A percentile compares a stretch with the other conserved stretches of the same genome.
Conservation (phyloP, 2,888 invertebrate species). For the Hofmannophila pseudospretella region DNA sequence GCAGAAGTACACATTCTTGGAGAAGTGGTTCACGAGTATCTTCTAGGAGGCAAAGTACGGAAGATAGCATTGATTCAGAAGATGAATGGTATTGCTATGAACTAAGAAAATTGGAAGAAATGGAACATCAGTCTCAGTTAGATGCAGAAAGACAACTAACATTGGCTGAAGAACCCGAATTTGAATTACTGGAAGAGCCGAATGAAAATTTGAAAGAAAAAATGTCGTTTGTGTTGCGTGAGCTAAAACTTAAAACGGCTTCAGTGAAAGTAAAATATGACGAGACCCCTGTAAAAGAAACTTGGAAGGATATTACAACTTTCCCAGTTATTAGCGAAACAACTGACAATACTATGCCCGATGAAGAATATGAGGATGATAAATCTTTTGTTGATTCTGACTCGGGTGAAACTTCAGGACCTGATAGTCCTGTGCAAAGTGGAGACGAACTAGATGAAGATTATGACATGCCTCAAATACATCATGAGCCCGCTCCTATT, state of each 20-base stretch:
- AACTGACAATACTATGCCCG: constrained; percentile 42
- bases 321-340: constrained; percentile 70
- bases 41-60: constrained; percentile 92
- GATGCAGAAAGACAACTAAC: constrained; percentile 81
- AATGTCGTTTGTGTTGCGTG: constrained; percentile 88
- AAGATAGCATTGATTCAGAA: constrained; percentile 95
- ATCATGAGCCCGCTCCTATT: constrained; percentile 40
- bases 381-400: constrained; percentile 78
- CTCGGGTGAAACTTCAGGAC: constrained; percentile 93
- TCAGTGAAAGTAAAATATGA: constrained; percentile 61
- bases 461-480: constrained; percentile 74
- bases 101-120: constrained; percentile 89
- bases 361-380: constrained; percentile 55
- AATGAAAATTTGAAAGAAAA: constrained; percentile 85
- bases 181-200: constrained; percentile 73
- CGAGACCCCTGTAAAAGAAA: constrained; percentile 50
- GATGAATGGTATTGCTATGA: constrained; percentile 97
- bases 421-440: constrained; percentile 89
- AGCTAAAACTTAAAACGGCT: constrained; percentile 84
- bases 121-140: constrained; percentile 85
- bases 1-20: constrained; percentile 91
- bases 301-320: constrained; percentile 68
- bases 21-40: constrained; percentile 91
- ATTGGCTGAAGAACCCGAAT: constrained; percentile 79
- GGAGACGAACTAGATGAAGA: constrained; percentile 84